Percentiles rank a stretch among this genome's conserved stretches.
Conservation (phyloP, 2,888 invertebrate species). For the Lordiphosa fenestrarum region DNA sequence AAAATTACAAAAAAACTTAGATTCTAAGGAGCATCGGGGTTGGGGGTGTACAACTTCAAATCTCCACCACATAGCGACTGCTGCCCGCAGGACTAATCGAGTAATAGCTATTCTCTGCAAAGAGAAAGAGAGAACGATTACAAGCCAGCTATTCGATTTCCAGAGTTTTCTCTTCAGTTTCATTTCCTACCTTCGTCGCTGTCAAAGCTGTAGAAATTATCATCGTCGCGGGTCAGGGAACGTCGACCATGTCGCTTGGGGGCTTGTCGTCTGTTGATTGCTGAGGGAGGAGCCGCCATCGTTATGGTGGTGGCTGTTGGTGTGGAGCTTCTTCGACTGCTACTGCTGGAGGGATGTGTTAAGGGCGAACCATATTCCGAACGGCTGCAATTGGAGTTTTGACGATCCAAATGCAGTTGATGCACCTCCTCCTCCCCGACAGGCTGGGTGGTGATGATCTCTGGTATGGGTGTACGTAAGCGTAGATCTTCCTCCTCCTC, state of each 20-base stretch:
- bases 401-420: conserved; percentile 41
- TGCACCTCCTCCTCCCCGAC: conserved; percentile 3
- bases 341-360: conserved; percentile 54
- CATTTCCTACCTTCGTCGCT: conserved; percentile 76
- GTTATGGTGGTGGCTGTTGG: conserved; percentile 40
- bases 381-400: conserved; percentile 63
- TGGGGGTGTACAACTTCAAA: conserved; percentile 35
- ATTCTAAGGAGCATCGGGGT: background rate
- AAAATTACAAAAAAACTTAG: conserved; percentile 14
- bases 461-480: conserved; percentile 45
- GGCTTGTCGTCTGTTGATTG: background rate
- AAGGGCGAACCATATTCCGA: conserved; percentile 76
- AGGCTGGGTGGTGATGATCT: conserved; percentile 43
- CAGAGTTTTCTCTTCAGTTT: background rate
- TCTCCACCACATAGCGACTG: conserved; percentile 76
- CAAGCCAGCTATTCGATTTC: too few species aligned
- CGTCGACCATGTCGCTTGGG: conserved; percentile 60
- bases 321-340: conserved; percentile 59
- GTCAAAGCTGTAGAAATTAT: conserved; percentile 78
- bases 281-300: background rate
- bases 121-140: conserved; percentile 2
- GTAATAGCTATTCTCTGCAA: conserved; percentile 76
- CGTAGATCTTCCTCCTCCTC: conserved; percentile 34
- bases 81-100: conserved; percentile 76
- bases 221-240: conserved; percentile 76